phyloP scores from a whole-genome alignment of 2,888 invertebrate species.

The Marasmarcha lunaedactyla region DNA sequence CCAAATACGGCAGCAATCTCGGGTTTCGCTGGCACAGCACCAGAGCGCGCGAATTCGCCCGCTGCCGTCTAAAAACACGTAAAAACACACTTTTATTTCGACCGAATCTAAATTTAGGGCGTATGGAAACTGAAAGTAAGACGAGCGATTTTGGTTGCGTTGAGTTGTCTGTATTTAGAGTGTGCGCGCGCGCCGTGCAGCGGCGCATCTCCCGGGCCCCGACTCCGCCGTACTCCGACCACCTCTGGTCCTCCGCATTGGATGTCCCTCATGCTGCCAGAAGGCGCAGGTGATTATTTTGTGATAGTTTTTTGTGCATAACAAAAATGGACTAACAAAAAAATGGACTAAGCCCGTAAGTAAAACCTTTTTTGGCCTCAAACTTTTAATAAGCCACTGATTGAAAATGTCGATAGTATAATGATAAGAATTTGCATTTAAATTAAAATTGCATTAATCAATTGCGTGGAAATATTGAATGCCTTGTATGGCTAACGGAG shows the following conservation, averaged over 20 bases:
- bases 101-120: slow-evolving; percentile 67
- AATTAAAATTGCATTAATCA: too few relatives aligned
- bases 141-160: slow-evolving; percentile 63
- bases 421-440: too few relatives aligned
- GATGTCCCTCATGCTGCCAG: slow-evolving; percentile 63
- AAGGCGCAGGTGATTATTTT: slow-evolving; percentile 54
- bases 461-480: too few relatives aligned
- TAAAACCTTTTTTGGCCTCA: neutral
- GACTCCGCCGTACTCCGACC: slow-evolving; percentile 19
- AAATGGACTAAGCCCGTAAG: neutral
- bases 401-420: too few relatives aligned
- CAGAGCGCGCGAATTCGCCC: slow-evolving; percentile 45
- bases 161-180: slow-evolving; percentile 66
- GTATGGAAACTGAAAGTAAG: slow-evolving; percentile 66
- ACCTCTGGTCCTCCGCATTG: slow-evolving; percentile 23
- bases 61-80: slow-evolving; percentile 54
- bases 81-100: slow-evolving; percentile 66
- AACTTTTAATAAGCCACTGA: too few relatives aligned
- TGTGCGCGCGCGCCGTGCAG: slow-evolving; percentile 36
- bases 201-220: slow-evolving; percentile 12
- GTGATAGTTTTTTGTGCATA: neutral
- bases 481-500: too few relatives aligned
- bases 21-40: slow-evolving; percentile 53
- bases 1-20: slow-evolving; percentile 68
- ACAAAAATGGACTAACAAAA: neutral